Conservation (phyloP, 2,888 invertebrate genomes). For the Elmis aenea region DNA sequence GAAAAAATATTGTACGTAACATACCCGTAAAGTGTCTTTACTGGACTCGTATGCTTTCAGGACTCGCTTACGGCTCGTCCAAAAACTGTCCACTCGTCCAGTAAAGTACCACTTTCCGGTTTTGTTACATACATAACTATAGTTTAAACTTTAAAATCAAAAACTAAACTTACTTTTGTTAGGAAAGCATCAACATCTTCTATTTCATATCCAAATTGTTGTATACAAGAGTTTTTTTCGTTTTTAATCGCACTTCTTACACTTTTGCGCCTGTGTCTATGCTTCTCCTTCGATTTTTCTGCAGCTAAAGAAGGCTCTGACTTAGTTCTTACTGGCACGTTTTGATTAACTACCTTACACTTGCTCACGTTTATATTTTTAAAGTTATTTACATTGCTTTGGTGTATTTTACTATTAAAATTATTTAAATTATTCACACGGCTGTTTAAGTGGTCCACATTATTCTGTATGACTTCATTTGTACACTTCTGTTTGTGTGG, state of each 20-base stretch:
- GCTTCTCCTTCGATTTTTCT: constrained; percentile 48
- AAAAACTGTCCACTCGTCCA: too few species aligned
- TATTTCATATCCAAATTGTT: constrained; percentile 71
- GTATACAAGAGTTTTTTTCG: constrained; percentile 33
- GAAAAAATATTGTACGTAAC: too few species aligned
- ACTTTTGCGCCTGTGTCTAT: constrained; percentile 48
- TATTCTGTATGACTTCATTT: constrained; percentile 10
- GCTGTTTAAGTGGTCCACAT: constrained; percentile 21
- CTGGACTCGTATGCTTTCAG: too few species aligned
- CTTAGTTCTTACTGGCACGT: constrained; percentile 45
- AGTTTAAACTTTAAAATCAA: background rate
- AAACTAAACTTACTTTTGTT: constrained; percentile 54
- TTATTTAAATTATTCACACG: constrained; percentile 23
- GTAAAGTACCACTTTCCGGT: too few species aligned
- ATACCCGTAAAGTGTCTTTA: too few species aligned
- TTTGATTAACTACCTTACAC: constrained; percentile 18
- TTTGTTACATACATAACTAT: too few species aligned
- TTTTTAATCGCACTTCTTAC: constrained; percentile 19
- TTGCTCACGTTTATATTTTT: constrained; percentile 28
- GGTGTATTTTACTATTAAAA: constrained; percentile 26
- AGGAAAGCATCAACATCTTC: constrained; percentile 74
- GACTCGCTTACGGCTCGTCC: too few species aligned
- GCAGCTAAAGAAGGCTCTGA: constrained; percentile 51
- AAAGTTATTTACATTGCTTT: constrained; percentile 23
- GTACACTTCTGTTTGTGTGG: constrained; percentile 12